Base-by-base conservation (phyloP, 64 coral and sea anemone species). In the Anthopleura sola region DNA sequence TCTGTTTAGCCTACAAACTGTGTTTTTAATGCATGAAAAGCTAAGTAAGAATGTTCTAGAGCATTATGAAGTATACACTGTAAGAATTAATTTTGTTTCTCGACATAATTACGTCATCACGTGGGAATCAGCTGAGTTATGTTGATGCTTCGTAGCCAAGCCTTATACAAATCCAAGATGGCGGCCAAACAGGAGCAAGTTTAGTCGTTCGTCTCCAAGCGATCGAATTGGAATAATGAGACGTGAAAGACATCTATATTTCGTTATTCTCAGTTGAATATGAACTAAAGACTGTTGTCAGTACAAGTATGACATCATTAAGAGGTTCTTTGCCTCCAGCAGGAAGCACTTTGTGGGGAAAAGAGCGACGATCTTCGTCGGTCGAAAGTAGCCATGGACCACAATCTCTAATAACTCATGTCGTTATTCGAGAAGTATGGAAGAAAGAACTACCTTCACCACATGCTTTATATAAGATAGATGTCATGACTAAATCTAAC, bases 401-500 rank as follows among this genome's bases (percentile, higher is more conserved):
- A n/a, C 39, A 68, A 11, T 87, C 95, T 33, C 40, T 93, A 18
- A 85, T 97, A 19, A 97, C 93, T 85, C 95, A 97, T 74, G 91
- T 97, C 60, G 95, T 97, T 48, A 93, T 97, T 16, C 57, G 95
- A 40, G 95, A 97, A 77, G 95, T 97, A 21, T 97, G 95, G 95
- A 91, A 97, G 62, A 97, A 87, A 33, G 85, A 34, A 14, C 16
- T 75, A 60, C 95, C 95, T 31, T 91, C 95, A 29, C 95, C 88
- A 18, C 95, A 97, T 60, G 95, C 95, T 20, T 37, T 97, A 11
- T 97, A 97, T 49, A 97, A 97, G 86, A 97, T 97, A 49, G 95
- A 97, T 29, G 95, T 97, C 5, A 97, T 97, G 91, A 97, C 95
- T 2, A 97, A 97, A 66, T 97, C 95, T 8, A 97, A 97, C 82